Evolutionary conservation across 2,113 vertebrate genomes (phyloP).

Genomic region (zebrafish (Danio rerio)): GRCz12tu NC_133176.1:14631001-14631500

Average conservation of each 20-base stretch:
- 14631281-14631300: constrained; percentile 45
- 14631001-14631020: constrained; percentile 6
- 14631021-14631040: not conserved
- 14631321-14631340: constrained; percentile 39
- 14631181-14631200: constrained; percentile 36
- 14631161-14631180: not conserved
- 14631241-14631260: not conserved
- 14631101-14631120: constrained; percentile 26
- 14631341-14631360: constrained; percentile 3
- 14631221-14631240: constrained; percentile 19
- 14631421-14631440: not conserved
- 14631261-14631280: constrained; percentile 29
- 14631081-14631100: constrained; percentile 8
- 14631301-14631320: constrained; percentile 14
- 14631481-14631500: constrained; percentile 26
- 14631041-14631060: not conserved
- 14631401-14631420: constrained; percentile 41
- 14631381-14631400: constrained; percentile 6
- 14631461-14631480: constrained; percentile 25
- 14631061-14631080: not conserved
- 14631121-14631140: constrained; percentile 35
- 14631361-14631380: constrained; percentile 16
- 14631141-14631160: not conserved
- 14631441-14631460: constrained; percentile 19
- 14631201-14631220: constrained; percentile 38